Conservation (phyloP, 2,113 vertebrate genomes). For the Kobus ellipsiprymnus region DNA sequence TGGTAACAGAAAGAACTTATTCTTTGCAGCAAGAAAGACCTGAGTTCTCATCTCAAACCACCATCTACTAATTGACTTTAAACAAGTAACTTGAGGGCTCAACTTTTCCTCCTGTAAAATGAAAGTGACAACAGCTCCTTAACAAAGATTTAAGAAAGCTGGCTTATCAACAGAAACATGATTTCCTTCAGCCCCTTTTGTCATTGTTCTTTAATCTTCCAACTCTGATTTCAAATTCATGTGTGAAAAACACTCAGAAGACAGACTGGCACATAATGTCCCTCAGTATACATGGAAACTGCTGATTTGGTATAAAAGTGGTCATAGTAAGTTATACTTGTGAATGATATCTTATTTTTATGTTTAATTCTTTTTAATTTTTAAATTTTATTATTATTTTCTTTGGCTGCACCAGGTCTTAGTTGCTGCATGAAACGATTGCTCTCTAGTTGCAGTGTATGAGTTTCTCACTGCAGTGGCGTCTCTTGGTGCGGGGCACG, state of each 20-base stretch:
- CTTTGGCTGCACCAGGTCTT: neutral
- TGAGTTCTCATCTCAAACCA: neutral
- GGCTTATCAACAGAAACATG: neutral
- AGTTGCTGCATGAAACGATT: neutral
- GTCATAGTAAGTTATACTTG: neutral
- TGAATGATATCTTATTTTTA: neutral
- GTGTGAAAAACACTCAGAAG: neutral
- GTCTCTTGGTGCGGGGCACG: rapidly evolving
- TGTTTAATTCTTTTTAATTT: neutral
- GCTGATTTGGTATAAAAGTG: neutral
- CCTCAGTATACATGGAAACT: neutral
- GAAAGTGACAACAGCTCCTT: neutral
- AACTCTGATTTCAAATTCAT: slow-evolving; percentile 6
- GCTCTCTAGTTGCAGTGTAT: neutral
- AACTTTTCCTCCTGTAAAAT: neutral
- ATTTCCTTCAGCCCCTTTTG: neutral
- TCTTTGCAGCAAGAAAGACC: neutral
- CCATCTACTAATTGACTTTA: neutral
- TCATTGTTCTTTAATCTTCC: neutral
- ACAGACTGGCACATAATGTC: neutral
- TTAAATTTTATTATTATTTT: neutral
- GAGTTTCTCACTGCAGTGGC: neutral
- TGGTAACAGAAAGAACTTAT: neutral
- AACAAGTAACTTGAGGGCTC: neutral
- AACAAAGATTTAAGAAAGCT: neutral